Evolutionary conservation across 1,140 invertebrate species (phyloP).

Genomic region (Rhopalosiphum padi): DNA sequence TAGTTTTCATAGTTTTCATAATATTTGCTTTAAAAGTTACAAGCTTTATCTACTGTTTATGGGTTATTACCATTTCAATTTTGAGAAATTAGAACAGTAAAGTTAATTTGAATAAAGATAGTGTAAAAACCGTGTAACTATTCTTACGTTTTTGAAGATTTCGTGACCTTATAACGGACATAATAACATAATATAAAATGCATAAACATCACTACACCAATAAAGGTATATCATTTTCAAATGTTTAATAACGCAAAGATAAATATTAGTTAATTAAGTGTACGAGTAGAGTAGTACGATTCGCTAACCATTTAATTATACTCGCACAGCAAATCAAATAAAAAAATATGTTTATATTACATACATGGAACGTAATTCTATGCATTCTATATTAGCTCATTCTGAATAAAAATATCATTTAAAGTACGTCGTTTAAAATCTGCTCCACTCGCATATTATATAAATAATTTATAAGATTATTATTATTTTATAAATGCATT

Average conservation of each 20-base stretch:
- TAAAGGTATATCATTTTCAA: not conserved
- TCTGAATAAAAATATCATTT: constrained; percentile 2
- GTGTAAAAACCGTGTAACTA: not conserved
- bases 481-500: not conserved
- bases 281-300: not conserved
- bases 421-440: not conserved
- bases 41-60: not conserved
- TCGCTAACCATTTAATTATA: not conserved
- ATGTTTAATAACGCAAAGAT: not conserved
- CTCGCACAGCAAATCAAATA: not conserved
- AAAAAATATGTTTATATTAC: not conserved
- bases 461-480: constrained; percentile 10
- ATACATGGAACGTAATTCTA: not conserved
- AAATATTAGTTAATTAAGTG: not conserved
- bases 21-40: not conserved
- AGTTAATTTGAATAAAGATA: not conserved
- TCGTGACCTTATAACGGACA: not conserved
- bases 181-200: not conserved
- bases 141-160: not conserved
- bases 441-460: not conserved
- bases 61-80: not conserved
- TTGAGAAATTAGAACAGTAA: not conserved
- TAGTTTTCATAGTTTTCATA: not conserved
- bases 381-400: not conserved
- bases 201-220: not conserved